phyloP scores from a whole-genome alignment of 1,140 invertebrate genomes.

The Chymomyza costata region DNA sequence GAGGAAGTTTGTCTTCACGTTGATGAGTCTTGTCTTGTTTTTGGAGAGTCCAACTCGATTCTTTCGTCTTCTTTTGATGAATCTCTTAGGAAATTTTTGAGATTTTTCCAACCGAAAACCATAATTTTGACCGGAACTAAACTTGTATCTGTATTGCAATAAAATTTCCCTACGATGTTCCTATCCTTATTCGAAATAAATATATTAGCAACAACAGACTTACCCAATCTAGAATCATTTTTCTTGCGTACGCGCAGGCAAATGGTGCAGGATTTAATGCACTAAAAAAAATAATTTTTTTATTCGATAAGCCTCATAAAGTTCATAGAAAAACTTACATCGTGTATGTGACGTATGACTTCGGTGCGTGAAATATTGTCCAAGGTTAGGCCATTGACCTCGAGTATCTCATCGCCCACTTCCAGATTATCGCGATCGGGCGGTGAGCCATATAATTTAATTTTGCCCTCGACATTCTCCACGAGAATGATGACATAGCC shows the following conservation, averaged over 20 bases:
- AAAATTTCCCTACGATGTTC: no score
- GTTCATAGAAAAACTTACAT: no score
- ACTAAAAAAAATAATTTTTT: conserved; percentile 77
- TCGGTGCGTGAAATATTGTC: conserved; percentile 92
- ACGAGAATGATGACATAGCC: conserved; percentile 97
- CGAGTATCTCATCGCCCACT: conserved; percentile 96
- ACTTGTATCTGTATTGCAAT: no score
- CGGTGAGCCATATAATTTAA: conserved; percentile 97
- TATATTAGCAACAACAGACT: conserved; percentile 76
- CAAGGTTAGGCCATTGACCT: conserved; percentile 93
- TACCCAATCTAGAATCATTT: conserved; percentile 89
- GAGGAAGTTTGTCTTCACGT: no score
- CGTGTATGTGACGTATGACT: conserved; percentile 94
- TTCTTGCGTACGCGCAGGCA: conserved; percentile 92
- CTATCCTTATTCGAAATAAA: no score
- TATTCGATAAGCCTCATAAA: neutral
- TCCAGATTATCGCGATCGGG: conserved; percentile 94
- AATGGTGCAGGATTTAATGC: conserved; percentile 95
- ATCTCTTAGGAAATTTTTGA: no score
- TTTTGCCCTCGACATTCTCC: conserved; percentile 93
- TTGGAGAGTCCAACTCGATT: no score
- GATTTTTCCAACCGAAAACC: no score
- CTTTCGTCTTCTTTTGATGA: no score
- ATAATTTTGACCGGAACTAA: no score
- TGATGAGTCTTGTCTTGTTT: no score